A percentile compares a stretch with the other conserved stretches of the same genome.
These are phyloP conservation scores for Phoenicopterus ruber DNA, from an alignment of 2,113 vertebrate species.

Conservation along the genomic window DNA sequence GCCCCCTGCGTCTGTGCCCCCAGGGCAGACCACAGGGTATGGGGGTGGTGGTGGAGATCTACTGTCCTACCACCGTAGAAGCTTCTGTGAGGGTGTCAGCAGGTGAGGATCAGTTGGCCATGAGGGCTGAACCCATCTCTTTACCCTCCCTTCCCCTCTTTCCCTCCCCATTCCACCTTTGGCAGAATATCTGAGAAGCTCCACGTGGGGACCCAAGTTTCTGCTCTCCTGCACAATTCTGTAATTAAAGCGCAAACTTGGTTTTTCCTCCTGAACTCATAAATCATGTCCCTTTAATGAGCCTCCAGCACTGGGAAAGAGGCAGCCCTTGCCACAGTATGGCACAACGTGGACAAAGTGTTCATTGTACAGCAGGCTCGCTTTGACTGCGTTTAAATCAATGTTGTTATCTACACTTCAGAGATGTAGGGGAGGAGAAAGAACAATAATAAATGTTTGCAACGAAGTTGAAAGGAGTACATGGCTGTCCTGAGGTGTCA, in stretches of 20 bases:
- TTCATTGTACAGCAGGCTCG: not conserved
- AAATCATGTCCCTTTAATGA: not conserved
- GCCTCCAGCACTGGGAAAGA: not conserved
- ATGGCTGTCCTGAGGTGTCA: not conserved
- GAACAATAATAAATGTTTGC: not conserved
- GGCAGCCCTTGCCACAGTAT: not conserved
- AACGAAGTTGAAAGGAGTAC: not conserved
- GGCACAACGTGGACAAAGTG: not conserved
- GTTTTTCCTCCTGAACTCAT: not conserved
- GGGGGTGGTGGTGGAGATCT: not conserved
- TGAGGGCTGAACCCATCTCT: not conserved
- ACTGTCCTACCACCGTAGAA: accelerated
- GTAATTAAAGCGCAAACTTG: not conserved
- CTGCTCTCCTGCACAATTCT: not conserved
- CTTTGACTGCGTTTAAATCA: slow-evolving; percentile 23
- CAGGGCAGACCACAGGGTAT: not conserved
- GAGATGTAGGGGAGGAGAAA: not conserved
- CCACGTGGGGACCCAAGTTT: not conserved
- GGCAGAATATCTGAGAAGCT: not conserved
- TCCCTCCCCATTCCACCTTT: not conserved
- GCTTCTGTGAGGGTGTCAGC: not conserved
- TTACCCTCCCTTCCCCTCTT: not conserved
- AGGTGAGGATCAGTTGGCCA: not conserved
- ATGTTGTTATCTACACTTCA: not conserved
- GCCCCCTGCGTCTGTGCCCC: not conserved